A percentile compares a stretch with the other conserved stretches of the same genome.
phyloP scores from a whole-genome alignment of 2,113 vertebrate genomes.

The Nothoprocta pentlandii region DNA sequence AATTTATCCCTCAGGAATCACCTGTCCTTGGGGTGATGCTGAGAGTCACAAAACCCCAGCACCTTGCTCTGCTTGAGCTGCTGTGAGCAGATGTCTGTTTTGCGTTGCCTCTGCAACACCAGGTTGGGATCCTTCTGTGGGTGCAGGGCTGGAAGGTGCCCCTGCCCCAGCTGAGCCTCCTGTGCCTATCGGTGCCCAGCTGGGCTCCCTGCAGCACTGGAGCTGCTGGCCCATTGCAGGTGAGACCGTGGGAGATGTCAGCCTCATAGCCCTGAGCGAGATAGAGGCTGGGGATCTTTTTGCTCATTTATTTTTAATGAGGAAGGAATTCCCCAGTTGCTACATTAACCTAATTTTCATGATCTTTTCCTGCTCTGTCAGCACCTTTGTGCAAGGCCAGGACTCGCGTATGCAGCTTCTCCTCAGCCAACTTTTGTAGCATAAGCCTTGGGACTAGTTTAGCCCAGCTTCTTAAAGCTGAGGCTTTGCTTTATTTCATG shows the following conservation, averaged over 20 bases:
- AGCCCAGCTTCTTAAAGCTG: not conserved
- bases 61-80: not conserved
- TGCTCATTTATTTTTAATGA: not conserved
- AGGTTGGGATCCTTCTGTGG: not conserved
- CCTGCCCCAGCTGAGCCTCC: not conserved
- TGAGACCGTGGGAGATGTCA: not conserved
- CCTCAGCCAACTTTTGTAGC: not conserved
- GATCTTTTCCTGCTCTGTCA: not conserved
- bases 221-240: rapidly evolving
- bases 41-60: not conserved
- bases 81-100: not conserved
- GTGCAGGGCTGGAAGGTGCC: not conserved
- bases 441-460: not conserved
- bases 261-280: rapidly evolving
- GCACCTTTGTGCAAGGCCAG: not conserved
- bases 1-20: not conserved
- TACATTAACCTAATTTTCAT: not conserved
- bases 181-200: too few relatives aligned
- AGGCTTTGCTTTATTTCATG: slow-evolving; percentile 4
- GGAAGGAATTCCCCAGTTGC: not conserved
- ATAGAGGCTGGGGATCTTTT: not conserved
- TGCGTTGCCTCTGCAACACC: too few relatives aligned
- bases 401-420: not conserved
- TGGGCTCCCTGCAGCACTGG: not conserved
- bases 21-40: too few relatives aligned